A percentile compares a stretch with the other conserved stretches of the same genome.
These are phyloP conservation scores for Macropodus opercularis DNA, from an alignment of 2,797 vertebrate species.

Conservation along the genomic window DNA sequence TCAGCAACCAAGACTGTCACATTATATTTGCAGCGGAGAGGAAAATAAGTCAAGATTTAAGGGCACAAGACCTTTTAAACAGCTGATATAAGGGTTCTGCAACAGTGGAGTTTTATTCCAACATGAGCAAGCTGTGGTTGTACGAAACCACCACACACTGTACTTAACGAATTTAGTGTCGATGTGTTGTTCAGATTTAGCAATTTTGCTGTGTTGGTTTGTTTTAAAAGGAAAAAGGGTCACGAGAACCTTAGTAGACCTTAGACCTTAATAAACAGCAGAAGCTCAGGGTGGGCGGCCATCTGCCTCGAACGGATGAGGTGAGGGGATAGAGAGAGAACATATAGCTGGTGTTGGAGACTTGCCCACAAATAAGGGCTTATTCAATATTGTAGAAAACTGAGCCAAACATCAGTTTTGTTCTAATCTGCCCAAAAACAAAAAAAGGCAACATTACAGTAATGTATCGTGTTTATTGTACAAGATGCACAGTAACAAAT, in stretches of 20 bases:
- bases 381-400: too few relatives aligned
- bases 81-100: conserved; percentile 46
- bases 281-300: too few relatives aligned
- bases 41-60: conserved; percentile 27
- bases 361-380: too few relatives aligned
- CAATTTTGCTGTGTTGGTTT: not conserved
- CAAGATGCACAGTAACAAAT: not conserved
- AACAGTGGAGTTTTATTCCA: not conserved
- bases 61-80: conserved; percentile 49
- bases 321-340: too few relatives aligned
- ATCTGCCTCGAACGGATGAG: too few relatives aligned
- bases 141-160: not conserved
- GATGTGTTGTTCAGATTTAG: not conserved
- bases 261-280: too few relatives aligned
- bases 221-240: too few relatives aligned
- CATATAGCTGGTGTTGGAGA: too few relatives aligned
- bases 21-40: conserved; percentile 31
- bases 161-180: conserved; percentile 16
- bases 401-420: too few relatives aligned
- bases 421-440: too few relatives aligned
- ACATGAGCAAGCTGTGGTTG: not conserved
- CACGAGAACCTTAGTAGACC: too few relatives aligned
- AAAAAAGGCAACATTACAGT: too few relatives aligned
- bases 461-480: not conserved
- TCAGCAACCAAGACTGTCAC: conserved; percentile 57